Percentiles rank a stretch among this genome's conserved stretches.
Conservation (phyloP, 1,140 invertebrate species). For the Ladona fulva region DNA sequence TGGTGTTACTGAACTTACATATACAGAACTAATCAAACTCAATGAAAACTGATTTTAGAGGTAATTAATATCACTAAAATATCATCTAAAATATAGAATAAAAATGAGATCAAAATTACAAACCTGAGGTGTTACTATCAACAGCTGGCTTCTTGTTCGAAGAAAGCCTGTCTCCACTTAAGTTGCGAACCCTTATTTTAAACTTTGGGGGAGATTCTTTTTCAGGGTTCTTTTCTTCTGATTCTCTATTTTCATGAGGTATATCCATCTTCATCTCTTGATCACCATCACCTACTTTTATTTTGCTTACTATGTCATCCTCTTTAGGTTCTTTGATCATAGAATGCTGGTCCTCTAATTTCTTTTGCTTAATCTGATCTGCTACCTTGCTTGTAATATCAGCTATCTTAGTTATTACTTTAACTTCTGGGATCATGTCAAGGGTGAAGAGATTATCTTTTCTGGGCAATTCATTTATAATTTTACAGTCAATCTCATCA, state of each 20-base stretch:
- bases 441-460: conserved; percentile 23
- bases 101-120: no score
- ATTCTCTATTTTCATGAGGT: neutral
- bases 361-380: no score
- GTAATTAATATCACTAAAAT: no score
- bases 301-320: neutral
- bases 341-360: no score
- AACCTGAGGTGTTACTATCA: neutral
- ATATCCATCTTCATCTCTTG: neutral
- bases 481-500: conserved; percentile 34
- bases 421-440: neutral
- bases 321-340: no score
- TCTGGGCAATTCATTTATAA: conserved; percentile 19
- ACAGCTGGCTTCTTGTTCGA: neutral
- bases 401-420: neutral
- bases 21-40: no score
- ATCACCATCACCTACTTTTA: neutral
- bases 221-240: neutral
- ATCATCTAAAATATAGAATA: no score
- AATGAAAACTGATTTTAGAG: no score
- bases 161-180: conserved; percentile 36
- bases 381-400: neutral
- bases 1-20: no score
- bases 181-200: conserved; percentile 32
- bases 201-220: conserved; percentile 18